A percentile compares a stretch with the other conserved stretches of the same genome.
Conservation (phyloP, 2,888 invertebrate genomes). For the Reticulitermes lucifugus region DNA sequence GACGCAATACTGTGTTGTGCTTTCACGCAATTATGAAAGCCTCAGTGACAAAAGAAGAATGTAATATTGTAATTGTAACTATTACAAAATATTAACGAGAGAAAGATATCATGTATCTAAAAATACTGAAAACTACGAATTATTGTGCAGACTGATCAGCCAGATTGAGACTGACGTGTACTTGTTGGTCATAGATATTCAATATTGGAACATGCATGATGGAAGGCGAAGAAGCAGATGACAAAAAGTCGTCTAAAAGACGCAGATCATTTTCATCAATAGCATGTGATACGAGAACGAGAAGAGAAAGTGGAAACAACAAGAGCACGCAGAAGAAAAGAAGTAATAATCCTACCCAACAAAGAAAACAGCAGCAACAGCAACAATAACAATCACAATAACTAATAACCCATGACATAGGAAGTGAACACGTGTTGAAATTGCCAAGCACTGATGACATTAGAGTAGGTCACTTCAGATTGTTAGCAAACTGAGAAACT, state of each 20-base stretch:
- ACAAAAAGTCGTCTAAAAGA: conserved; percentile 14
- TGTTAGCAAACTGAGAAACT: neutral
- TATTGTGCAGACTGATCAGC: neutral
- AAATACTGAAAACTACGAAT: neutral
- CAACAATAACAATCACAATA: conserved; percentile 26
- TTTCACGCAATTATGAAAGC: too few relatives aligned
- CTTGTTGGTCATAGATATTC: neutral
- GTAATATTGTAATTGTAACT: too few relatives aligned
- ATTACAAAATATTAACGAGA: neutral
- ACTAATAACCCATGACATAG: conserved; percentile 27
- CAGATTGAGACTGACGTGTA: neutral
- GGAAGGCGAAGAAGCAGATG: neutral
- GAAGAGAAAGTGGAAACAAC: conserved; percentile 39
- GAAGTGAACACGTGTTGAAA: conserved; percentile 4
- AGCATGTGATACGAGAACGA: conserved; percentile 35
- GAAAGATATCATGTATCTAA: neutral
- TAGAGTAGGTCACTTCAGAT: neutral
- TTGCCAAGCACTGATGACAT: neutral
- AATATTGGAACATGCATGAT: neutral
- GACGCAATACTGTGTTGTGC: too few relatives aligned
- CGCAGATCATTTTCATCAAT: conserved; percentile 35
- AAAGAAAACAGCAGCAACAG: conserved; percentile 3
- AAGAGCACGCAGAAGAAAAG: conserved; percentile 39
- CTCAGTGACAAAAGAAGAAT: too few relatives aligned
- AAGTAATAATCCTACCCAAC: conserved; percentile 36